Evolutionary conservation across 2,113 vertebrate species (phyloP), one percentile per base, ranked within the genome.

Genomic region (Anseranas semipalmata): DNA sequence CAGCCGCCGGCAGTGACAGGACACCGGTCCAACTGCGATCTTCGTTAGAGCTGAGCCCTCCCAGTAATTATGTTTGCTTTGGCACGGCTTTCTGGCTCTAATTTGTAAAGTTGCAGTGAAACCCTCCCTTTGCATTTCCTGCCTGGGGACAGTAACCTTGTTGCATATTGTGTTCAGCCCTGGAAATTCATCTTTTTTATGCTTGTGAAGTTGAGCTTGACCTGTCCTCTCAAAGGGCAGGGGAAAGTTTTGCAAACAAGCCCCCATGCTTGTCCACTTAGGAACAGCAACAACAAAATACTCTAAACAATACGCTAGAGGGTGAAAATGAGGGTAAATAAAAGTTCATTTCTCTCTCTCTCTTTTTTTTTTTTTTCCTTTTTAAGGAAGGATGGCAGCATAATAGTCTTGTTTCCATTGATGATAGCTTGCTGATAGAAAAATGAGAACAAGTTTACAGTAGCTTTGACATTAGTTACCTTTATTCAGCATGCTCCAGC

Each of bases 381-480:
- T 71, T 11, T 97, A 96, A 91, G 91, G 92, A 90, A 76, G 48
- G 78, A 62, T 88, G 95, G 95, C 90, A 96, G 93, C 95, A 91
- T 94, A 95, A 93, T 82, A 30, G 96, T 86, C 94, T 96, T 98
- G 98, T 98, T 99, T 98, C 98, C 97, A 98, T 98, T 98, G 97
- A 97, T 97, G 98, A 97, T 79, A 96, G 98, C 97, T 98, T 98
- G 98, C 98, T 98, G 98, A 98, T 98, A 97, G 97, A 97, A 98
- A 98, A 96, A 96, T 58, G 96, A 98, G 97, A 90, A 97, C 95
- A 94, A 98, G 98, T 99, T 99, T 99, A 98, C 99, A 99, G 99
- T 98, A 99, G 99, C 99, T 97, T 97, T 99, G 98, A 99, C 98
- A 98, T 98, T 96, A 97, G 98, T 98, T 99, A 99, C 99, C 99